These are phyloP conservation scores for Rhynchonycteris naso DNA, from an alignment of 2,797 vertebrate genomes.

Conservation along the genomic window DNA sequence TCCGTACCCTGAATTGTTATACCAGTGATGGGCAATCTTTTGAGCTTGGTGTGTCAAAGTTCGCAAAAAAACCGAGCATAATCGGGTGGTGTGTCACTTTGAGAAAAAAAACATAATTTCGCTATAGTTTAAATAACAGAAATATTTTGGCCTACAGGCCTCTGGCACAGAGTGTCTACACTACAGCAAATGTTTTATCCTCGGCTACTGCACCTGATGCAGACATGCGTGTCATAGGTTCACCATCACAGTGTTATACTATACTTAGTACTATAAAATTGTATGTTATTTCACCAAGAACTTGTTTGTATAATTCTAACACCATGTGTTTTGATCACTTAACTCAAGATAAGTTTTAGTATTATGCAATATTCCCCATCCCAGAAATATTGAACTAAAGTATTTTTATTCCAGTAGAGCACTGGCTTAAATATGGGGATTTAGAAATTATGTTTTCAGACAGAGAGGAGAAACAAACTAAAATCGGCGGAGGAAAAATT, in stretches of 20 bases:
- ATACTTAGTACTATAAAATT: neutral
- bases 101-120: too few relatives aligned
- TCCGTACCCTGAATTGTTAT: neutral
- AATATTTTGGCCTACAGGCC: too few relatives aligned
- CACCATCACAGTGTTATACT: too few relatives aligned
- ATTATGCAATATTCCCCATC: neutral
- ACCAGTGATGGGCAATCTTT: too few relatives aligned
- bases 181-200: too few relatives aligned
- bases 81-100: too few relatives aligned
- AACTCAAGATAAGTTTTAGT: neutral
- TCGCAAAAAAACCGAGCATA: too few relatives aligned
- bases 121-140: too few relatives aligned
- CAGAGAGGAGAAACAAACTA: neutral
- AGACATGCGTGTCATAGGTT: too few relatives aligned
- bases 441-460: conserved; percentile 7
- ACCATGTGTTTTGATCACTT: neutral
- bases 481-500: neutral
- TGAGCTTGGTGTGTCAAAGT: too few relatives aligned
- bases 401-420: neutral
- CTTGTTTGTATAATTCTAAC: neutral
- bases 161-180: too few relatives aligned
- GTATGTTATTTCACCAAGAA: neutral
- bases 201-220: too few relatives aligned
- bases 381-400: neutral
- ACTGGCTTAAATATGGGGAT: neutral